These are phyloP conservation scores for Propithecus perrieri DNA, from an alignment of 2,797 vertebrate species.

Conservation along the genomic window DNA sequence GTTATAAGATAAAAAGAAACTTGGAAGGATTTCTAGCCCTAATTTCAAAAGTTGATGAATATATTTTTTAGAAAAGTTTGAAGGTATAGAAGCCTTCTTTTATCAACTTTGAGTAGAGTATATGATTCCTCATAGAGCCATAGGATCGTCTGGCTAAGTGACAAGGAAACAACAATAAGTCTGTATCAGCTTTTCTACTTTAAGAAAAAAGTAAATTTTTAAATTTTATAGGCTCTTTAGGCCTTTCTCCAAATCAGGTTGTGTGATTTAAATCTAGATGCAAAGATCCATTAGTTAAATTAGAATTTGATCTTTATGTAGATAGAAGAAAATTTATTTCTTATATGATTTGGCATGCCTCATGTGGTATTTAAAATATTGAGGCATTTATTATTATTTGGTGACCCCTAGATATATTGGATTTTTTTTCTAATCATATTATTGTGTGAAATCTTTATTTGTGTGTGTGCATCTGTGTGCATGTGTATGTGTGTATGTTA, in stretches of 20 bases:
- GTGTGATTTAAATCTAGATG: background rate
- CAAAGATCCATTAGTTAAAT: constrained; percentile 8
- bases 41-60: background rate
- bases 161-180: background rate
- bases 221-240: background rate
- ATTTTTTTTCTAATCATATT: background rate
- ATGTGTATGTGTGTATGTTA: background rate
- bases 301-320: background rate
- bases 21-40: background rate
- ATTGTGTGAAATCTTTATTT: background rate
- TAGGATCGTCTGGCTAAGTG: background rate
- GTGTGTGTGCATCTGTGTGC: background rate
- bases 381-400: background rate
- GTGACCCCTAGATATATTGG: background rate
- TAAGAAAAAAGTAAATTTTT: background rate
- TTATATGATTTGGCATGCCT: background rate
- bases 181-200: background rate
- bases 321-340: background rate
- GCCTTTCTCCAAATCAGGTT: background rate
- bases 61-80: background rate
- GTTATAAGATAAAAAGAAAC: background rate
- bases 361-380: background rate
- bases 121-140: background rate
- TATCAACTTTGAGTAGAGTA: background rate
- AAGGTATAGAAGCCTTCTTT: background rate